phyloP scores from a whole-genome alignment of 2,888 invertebrate genomes.

The Auanema sp. region DNA sequence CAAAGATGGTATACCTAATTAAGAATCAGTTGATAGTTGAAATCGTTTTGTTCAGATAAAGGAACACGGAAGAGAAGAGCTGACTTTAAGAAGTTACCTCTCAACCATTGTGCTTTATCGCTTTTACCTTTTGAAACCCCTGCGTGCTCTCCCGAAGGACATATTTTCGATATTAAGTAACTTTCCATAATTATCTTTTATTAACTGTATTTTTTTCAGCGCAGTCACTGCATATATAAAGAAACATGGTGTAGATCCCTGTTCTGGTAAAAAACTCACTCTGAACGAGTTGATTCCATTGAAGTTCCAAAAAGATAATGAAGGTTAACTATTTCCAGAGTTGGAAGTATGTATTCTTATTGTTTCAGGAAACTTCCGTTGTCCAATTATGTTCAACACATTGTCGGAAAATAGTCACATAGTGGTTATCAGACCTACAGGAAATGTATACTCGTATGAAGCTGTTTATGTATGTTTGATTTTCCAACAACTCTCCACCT shows the following conservation, averaged over 20 bases:
- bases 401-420: constrained; percentile 93
- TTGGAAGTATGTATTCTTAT: not conserved
- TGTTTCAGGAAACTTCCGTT: constrained; percentile 56
- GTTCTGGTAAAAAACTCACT: constrained; percentile 85
- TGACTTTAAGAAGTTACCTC: constrained; percentile 87
- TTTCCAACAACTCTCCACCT: constrained; percentile 1
- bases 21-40: not conserved
- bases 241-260: constrained; percentile 88
- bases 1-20: constrained; percentile 53
- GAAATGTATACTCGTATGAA: constrained; percentile 92
- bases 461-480: constrained; percentile 56
- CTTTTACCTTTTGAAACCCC: constrained; percentile 89
- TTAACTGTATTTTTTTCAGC: constrained; percentile 30
- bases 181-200: not conserved
- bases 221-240: constrained; percentile 59
- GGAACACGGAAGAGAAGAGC: constrained; percentile 60
- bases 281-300: constrained; percentile 81
- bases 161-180: constrained; percentile 81
- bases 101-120: constrained; percentile 74
- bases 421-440: constrained; percentile 83
- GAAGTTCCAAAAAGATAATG: constrained; percentile 83
- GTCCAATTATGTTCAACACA: constrained; percentile 67
- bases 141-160: constrained; percentile 84
- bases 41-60: constrained; percentile 41
- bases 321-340: constrained; percentile 65